Evolutionary conservation across 2,888 invertebrate species (phyloP), one percentile per base, ranked within the genome.

Genomic region (Mythimna impura): DNA sequence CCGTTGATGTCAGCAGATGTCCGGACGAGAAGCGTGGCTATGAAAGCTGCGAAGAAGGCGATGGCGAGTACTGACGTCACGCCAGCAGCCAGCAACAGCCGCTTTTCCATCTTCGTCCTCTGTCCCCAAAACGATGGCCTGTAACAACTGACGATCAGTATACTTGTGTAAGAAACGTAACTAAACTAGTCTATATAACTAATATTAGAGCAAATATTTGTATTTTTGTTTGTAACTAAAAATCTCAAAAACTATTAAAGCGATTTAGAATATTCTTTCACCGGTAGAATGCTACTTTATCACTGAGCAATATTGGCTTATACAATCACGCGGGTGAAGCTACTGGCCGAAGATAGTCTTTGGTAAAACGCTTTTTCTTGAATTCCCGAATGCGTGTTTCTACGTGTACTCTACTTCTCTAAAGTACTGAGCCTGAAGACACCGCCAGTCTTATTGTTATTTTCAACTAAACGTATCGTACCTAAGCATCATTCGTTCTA

Each of bases 51-150:
- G 14, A 94, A 87, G 83, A 95, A 95, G 14, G 93, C 93, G 43
- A 93, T 84, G 22, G 95, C 95, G n/a, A 96, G 88, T 14, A 93
- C 68, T 1, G 89, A 79, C 40, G 91, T 89, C 75, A 95, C 89
- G 0, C 89, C 93, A 1, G 90, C 89, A 3, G 89, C 88, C 65
- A 94, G 58, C 72, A 94, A 83, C 63, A 96, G 87, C 64, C 93
- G 89, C 87, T 95, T 95, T 88, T 96, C 96, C 90, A 95, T 83
- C 85, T 89, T 87, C 34, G 94, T 93, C 75, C 95, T 88, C 81
- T 94, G 92, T 66, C 90, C 92, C 96, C 95, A 96, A 85, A 91
- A 96, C 47, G 95, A 91, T 61, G 94, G 93, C 84, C 96, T 96
- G 89, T 1, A 88, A 65, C 75, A 73, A 43, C 68, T 36, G 34